Percentiles rank a stretch among this genome's conserved stretches.
Conservation (phyloP, 30 jellyfish, hydroid and myxozoan species). For the Calvadosia cruxmelitensis region DNA sequence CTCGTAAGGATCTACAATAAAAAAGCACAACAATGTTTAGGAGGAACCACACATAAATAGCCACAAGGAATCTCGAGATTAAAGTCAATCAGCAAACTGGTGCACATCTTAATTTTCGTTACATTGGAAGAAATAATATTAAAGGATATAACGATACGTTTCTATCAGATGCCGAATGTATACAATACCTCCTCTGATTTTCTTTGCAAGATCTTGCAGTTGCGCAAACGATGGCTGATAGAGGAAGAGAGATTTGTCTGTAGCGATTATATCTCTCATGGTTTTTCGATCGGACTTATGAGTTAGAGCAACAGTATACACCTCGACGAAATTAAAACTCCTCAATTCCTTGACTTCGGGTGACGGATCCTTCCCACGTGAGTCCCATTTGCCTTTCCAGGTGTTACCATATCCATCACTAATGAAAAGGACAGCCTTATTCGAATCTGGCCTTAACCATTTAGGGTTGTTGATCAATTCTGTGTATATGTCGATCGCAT, state of each 20-base stretch:
- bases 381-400: conserved; percentile 19
- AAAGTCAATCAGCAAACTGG: too few species aligned
- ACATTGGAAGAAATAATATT: too few species aligned
- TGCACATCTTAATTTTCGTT: too few species aligned
- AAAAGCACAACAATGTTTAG: too few species aligned
- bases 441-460: conserved; percentile 29
- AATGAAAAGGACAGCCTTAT: conserved; percentile 69
- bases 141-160: too few species aligned
- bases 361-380: conserved; percentile 19
- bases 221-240: conserved; percentile 39
- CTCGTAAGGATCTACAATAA: conserved; percentile 71
- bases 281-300: conserved; percentile 6
- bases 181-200: conserved; percentile 85
- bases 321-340: conserved; percentile 28
- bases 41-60: too few species aligned
- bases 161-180: too few species aligned
- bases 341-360: conserved; percentile 21
- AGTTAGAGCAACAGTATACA: conserved; percentile 66
- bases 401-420: conserved; percentile 79
- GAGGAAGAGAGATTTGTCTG: conserved; percentile 58
- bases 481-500: conserved; percentile 42
- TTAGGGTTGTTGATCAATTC: conserved; percentile 36
- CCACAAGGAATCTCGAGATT: too few species aligned
- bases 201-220: conserved; percentile 55
- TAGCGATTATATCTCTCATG: conserved; percentile 54